Conservation (phyloP, 2,113 vertebrate genomes). For the Solenodon paradoxus region DNA sequence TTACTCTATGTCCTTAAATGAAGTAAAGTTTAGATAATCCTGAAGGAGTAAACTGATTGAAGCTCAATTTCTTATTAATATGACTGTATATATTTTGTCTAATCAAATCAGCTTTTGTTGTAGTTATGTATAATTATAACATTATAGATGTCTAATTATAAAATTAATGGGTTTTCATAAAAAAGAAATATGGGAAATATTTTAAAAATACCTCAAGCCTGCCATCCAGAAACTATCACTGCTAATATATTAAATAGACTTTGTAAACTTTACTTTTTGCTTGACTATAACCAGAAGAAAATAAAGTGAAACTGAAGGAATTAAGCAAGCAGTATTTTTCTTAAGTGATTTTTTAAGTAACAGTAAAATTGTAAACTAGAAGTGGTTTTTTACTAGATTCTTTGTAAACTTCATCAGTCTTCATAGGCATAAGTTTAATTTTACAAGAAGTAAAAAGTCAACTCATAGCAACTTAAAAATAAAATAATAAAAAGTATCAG, state of each 20-base stretch:
- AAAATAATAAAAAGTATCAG: neutral
- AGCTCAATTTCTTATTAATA: neutral
- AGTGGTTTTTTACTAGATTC: neutral
- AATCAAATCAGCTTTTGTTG: neutral
- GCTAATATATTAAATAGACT: constrained; percentile 29
- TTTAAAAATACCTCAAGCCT: neutral
- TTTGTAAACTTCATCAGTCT: neutral
- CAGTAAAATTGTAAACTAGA: constrained; percentile 1
- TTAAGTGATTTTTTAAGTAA: neutral
- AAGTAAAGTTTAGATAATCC: neutral
- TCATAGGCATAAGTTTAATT: neutral
- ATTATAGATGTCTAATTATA: neutral
- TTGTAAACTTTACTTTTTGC: constrained; percentile 28
- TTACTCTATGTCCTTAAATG: neutral
- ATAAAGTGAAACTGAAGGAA: neutral
- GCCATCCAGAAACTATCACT: neutral
- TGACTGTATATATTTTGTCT: neutral
- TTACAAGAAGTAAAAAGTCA: neutral
- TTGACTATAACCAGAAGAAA: constrained; percentile 12
- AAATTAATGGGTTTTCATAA: constrained; percentile 29
- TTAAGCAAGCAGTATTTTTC: neutral
- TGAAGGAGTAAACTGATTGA: constrained; percentile 2
- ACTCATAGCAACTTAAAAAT: neutral
- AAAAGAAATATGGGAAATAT: constrained; percentile 18
- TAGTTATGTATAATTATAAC: constrained; percentile 21